Conservation (phyloP, 1,140 invertebrate species). For the Leptopilina clavipes region DNA sequence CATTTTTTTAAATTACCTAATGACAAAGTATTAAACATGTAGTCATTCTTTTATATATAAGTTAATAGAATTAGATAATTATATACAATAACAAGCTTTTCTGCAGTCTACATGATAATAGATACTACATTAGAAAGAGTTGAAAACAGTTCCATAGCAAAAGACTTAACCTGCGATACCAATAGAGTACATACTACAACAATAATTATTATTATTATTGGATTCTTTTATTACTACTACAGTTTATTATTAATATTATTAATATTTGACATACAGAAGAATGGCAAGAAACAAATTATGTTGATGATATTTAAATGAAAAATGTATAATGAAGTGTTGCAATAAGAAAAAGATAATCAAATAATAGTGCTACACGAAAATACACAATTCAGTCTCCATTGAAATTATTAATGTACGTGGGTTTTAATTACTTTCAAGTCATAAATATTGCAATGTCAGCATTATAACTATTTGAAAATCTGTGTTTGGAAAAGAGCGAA, state of each 20-base stretch:
- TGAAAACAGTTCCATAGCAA: background rate
- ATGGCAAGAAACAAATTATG: background rate
- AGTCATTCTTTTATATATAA: background rate
- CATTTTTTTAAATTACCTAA: background rate
- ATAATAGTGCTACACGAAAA: background rate
- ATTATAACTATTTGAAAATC: background rate
- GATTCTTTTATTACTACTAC: no score
- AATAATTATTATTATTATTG: no score
- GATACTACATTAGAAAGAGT: background rate
- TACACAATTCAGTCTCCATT: background rate
- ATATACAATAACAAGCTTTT: background rate
- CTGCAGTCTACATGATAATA: background rate
- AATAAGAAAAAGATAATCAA: background rate
- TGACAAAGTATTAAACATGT: background rate
- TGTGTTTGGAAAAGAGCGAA: slow-evolving; percentile 17
- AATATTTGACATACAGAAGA: background rate
- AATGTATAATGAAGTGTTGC: background rate
- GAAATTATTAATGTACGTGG: background rate
- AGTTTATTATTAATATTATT: background rate
- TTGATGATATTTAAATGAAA: background rate
- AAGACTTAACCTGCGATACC: background rate
- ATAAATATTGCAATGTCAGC: background rate
- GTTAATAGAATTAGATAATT: background rate
- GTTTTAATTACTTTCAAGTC: background rate
- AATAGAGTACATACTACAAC: no score